Percentiles rank a stretch among this genome's conserved stretches.
Conservation (phyloP, 2,797 vertebrate species). For the Epinephelus awoara region DNA sequence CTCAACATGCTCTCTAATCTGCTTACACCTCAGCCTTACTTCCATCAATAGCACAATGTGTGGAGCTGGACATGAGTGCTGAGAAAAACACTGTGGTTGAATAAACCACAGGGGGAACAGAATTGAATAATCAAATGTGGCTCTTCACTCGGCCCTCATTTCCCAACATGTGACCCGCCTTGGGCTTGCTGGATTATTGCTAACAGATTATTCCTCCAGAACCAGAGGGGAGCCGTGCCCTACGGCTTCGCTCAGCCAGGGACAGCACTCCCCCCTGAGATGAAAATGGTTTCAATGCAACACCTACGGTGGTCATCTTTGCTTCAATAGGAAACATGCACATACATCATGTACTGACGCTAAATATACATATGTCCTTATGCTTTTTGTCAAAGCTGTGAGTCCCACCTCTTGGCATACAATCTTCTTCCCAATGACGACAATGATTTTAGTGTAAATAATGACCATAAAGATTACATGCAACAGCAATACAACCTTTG, state of each 20-base stretch:
- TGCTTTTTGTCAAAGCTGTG: constrained; percentile 23
- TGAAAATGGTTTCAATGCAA: constrained; percentile 23
- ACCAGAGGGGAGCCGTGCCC: constrained; percentile 29
- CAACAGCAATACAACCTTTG: constrained; percentile 44
- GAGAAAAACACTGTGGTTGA: constrained; percentile 71
- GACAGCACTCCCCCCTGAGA: constrained; percentile 19
- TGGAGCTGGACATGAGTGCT: constrained; percentile 35
- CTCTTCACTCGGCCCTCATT: constrained; percentile 41
- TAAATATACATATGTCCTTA: neutral
- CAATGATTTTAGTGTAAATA: neutral
- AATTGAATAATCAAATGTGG: constrained; percentile 56
- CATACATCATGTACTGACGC: neutral
- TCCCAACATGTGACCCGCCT: constrained; percentile 57
- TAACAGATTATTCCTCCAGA: constrained; percentile 62
- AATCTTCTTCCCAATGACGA: neutral
- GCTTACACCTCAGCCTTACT: constrained; percentile 23
- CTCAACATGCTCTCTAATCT: constrained; percentile 47
- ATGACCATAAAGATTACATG: constrained; percentile 30
- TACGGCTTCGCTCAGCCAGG: constrained; percentile 8
- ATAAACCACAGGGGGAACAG: constrained; percentile 61
- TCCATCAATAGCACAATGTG: constrained; percentile 51
- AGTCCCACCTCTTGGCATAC: constrained; percentile 25
- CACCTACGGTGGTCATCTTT: neutral
- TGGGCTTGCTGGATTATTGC: constrained; percentile 60
- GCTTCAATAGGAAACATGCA: neutral